A percentile compares a stretch with the other conserved stretches of the same genome.
These are phyloP conservation scores for Coptodon bakossiorum DNA, from an alignment of 2,113 vertebrate species.

Conservation along the genomic window DNA sequence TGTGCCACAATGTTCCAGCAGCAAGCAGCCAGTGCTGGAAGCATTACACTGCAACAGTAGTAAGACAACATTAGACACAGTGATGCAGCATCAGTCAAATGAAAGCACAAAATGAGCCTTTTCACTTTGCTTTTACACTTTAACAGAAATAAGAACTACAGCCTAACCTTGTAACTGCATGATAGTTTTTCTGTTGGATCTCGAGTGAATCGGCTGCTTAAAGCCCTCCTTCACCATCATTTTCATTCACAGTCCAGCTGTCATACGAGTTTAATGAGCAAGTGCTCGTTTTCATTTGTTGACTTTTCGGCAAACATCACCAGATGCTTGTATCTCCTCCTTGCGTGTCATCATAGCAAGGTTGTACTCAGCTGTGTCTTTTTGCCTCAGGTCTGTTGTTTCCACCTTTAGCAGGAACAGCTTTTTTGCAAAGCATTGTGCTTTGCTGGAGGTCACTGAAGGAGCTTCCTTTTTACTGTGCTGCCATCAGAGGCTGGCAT, in stretches of 20 bases:
- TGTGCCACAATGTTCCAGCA: not conserved
- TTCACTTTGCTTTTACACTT: not conserved
- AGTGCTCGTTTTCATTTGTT: not conserved
- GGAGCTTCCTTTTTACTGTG: not conserved
- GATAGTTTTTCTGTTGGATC: not conserved
- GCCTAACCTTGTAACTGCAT: rapidly evolving
- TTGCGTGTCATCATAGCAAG: not conserved
- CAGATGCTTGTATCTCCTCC: not conserved
- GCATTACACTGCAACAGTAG: not conserved
- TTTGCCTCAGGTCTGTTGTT: not conserved
- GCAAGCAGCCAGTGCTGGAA: not conserved
- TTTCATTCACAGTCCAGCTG: not conserved
- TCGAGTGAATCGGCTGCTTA: not conserved
- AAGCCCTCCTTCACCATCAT: not conserved
- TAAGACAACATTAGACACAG: not conserved
- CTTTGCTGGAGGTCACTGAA: not conserved
- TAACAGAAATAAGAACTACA: not conserved
- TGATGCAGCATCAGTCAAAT: not conserved
- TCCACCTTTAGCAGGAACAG: not conserved
- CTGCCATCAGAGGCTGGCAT: not conserved
- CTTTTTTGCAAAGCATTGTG: not conserved
- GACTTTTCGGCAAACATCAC: not conserved
- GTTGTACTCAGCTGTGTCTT: not conserved
- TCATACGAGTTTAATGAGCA: not conserved
- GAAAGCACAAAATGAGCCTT: not conserved